Percentiles rank a stretch among this genome's conserved stretches.
These are phyloP conservation scores for Mastomys coucha DNA, from an alignment of 2,113 vertebrate species.

Conservation along the genomic window DNA sequence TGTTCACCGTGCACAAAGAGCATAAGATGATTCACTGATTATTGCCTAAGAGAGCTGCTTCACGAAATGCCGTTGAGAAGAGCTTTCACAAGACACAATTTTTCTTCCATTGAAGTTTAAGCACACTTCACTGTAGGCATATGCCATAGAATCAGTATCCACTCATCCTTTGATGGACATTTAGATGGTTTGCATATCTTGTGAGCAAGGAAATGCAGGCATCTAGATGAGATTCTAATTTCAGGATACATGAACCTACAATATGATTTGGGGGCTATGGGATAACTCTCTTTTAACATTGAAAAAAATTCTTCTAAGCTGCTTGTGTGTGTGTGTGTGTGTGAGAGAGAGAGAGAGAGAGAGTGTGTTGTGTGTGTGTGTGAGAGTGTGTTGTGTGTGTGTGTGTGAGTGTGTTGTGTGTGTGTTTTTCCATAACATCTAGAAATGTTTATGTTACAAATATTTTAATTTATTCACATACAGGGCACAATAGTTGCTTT, in stretches of 20 bases:
- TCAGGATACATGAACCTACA: background rate
- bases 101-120: background rate
- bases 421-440: background rate
- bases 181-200: background rate
- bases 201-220: background rate
- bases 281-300: background rate
- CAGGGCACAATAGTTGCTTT: background rate
- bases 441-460: background rate
- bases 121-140: background rate
- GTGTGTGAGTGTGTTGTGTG: no score
- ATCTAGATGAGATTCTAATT: background rate
- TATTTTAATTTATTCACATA: background rate
- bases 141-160: background rate
- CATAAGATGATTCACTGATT: no score
- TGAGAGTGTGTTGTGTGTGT: no score
- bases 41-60: no score
- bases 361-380: no score
- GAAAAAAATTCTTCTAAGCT: background rate
- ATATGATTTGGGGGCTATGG: no score
- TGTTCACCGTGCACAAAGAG: no score
- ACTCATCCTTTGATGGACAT: no score
- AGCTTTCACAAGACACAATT: background rate
- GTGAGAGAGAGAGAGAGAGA: no score
- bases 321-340: no score
- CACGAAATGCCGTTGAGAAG: no score